phyloP scores from a whole-genome alignment of 1,140 invertebrate genomes.

The Euwallacea similis region DNA sequence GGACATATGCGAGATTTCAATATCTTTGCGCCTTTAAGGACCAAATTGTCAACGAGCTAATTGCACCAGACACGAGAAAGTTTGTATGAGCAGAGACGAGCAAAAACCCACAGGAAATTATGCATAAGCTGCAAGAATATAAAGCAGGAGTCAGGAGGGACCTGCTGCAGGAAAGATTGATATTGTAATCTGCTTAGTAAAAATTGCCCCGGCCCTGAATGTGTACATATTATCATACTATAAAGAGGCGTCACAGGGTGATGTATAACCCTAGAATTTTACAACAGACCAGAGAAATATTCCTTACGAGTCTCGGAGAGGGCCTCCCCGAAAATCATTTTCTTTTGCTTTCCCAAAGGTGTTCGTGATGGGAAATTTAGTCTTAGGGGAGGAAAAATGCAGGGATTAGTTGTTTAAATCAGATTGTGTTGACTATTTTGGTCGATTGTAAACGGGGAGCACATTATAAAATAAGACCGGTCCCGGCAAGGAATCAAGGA shows the following conservation, averaged over 20 bases:
- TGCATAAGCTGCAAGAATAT: conserved; percentile 49
- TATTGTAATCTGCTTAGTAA: conserved; percentile 54
- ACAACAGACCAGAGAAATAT: conserved; percentile 47
- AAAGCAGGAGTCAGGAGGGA: conserved; percentile 34
- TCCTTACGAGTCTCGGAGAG: not conserved
- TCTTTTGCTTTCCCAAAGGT: not conserved
- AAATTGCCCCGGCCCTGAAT: conserved; percentile 50
- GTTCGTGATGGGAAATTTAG: not conserved
- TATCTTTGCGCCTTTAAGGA: too few species aligned
- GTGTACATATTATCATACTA: conserved; percentile 55
- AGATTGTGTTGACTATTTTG: conserved; percentile 16
- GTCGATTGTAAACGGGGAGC: conserved; percentile 37
- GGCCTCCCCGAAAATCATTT: not conserved
- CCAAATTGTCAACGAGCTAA: too few species aligned
- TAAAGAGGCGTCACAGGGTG: conserved; percentile 53
- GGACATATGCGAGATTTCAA: too few species aligned
- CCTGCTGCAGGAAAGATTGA: conserved; percentile 52
- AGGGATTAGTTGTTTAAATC: not conserved
- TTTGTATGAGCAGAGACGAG: not conserved
- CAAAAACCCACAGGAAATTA: conserved; percentile 34
- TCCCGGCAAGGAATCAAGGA: conserved; percentile 39
- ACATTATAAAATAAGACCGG: conserved; percentile 41
- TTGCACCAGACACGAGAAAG: too few species aligned
- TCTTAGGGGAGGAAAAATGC: not conserved
- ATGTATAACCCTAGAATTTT: conserved; percentile 49